Evolutionary conservation across 2,113 vertebrate genomes (phyloP), one percentile per base, ranked within the genome.

Genomic region (Candoia aspera): DNA sequence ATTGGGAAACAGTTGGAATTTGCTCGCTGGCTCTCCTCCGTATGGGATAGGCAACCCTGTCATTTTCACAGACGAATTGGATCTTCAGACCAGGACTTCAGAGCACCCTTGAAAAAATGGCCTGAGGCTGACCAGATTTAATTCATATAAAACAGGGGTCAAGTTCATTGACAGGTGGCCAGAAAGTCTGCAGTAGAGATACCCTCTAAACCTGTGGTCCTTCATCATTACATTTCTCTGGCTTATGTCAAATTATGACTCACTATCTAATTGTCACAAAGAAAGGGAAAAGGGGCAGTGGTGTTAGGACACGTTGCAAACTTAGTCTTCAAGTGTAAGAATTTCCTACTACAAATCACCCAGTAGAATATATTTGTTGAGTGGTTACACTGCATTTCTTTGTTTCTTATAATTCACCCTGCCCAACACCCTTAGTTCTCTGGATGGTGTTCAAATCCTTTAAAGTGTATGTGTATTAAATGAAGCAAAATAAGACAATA

Each of bases 1-100:
- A 60, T 29, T 53, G 13, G 73, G 29, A 55, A 89, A 64, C 79
- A 84, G 83, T 87, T 92, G 91, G 86, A 53, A 84, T 83, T 58
- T 58, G 55, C 13, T 73, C 21, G 5, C 53, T 73, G 21, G 11
- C 5, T 55, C 33, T 37, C 87, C 46, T 55, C 73, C 57, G 37
- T 29, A 49, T 42, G 23, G 87, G 55, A 55, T 54, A 21, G 46
- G 46, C 79, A 42, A 21, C 29, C 42, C n/a, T 4, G 0, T 37
- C 33, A 49, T 19, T 89, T 58, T 0, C 21, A 49, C 9, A 11
- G 10, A 87, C 19, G 49, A 24, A 26, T 19, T 87, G 86, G 55
- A 37, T 49, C 42, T 49, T 59, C 46, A 37, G 37, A 86, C 6
- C n/a, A 60, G 42, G n/a, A 84, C 19, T 57, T 37, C 11, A 60